These are phyloP conservation scores for Loriculus beryllinus DNA, from an alignment of 2,797 vertebrate species.

Conservation along the genomic window DNA sequence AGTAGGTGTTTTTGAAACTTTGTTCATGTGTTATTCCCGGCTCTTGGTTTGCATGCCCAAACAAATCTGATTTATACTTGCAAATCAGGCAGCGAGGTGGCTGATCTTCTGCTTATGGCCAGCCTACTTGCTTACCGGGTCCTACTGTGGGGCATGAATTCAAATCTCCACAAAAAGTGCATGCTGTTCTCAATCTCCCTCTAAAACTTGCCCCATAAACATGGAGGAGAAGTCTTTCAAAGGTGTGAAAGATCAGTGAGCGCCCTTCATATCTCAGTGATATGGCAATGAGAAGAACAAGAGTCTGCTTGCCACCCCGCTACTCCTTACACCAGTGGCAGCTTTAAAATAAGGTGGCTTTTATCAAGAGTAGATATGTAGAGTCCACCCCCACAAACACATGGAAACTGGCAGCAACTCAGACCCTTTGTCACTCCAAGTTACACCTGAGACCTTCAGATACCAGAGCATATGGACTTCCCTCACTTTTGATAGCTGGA, in stretches of 20 bases:
- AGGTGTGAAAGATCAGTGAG: not conserved
- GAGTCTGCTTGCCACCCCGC: not conserved
- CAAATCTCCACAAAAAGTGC: not conserved
- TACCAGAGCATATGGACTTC: not conserved
- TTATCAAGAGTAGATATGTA: not conserved
- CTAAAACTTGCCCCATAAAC: not conserved
- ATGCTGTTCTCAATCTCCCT: not conserved
- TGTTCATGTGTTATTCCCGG: not conserved
- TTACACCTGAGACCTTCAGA: slow-evolving; percentile 1
- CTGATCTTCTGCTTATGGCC: not conserved
- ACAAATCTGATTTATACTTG: slow-evolving; percentile 1
- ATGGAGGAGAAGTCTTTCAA: not conserved
- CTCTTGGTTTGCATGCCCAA: not conserved
- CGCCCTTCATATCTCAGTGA: not conserved
- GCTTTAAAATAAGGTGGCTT: not conserved
- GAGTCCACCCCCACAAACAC: not conserved
- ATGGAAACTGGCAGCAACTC: not conserved
- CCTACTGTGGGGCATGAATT: not conserved
- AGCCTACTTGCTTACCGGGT: not conserved
- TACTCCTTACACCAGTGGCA: not conserved
- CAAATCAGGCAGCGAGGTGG: not conserved
- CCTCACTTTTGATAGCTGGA: not conserved
- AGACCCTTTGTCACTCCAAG: not conserved
- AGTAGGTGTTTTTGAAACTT: not conserved
- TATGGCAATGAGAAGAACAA: not conserved